These are phyloP conservation scores for Setophaga petechia DNA, from an alignment of 2,113 vertebrate species.

Conservation along the genomic window DNA sequence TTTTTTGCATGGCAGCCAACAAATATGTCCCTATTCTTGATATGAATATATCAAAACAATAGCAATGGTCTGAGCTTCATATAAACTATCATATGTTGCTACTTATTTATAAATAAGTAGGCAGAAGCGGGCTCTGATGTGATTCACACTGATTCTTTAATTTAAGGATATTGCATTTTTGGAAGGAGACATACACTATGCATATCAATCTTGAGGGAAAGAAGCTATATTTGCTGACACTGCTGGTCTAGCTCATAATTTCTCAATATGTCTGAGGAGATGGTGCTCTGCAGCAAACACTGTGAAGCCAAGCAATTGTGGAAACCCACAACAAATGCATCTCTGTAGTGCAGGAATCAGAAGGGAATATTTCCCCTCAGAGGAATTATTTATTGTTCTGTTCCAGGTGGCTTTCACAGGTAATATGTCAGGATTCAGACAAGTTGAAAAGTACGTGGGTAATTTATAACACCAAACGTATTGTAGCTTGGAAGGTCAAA, in stretches of 20 bases:
- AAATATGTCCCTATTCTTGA: background rate
- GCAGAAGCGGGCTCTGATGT: background rate
- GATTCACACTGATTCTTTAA: background rate
- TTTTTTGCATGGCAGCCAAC: background rate
- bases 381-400: constrained; percentile 27
- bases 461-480: background rate
- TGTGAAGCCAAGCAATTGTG: background rate
- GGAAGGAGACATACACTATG: background rate
- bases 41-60: background rate
- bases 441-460: background rate
- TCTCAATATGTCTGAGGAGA: background rate
- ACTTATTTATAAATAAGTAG: background rate
- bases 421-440: constrained; percentile 6
- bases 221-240: background rate
- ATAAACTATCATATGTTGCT: background rate
- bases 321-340: background rate
- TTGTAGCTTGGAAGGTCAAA: constrained; percentile 17
- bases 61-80: background rate
- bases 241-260: background rate
- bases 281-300: background rate
- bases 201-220: background rate
- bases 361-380: background rate
- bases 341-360: background rate
- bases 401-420: constrained; percentile 26
- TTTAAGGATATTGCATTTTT: background rate